A percentile compares a stretch with the other conserved stretches of the same genome.
These are phyloP conservation scores for Eupithecia inturbata DNA, from an alignment of 2,888 invertebrate genomes.

Conservation along the genomic window DNA sequence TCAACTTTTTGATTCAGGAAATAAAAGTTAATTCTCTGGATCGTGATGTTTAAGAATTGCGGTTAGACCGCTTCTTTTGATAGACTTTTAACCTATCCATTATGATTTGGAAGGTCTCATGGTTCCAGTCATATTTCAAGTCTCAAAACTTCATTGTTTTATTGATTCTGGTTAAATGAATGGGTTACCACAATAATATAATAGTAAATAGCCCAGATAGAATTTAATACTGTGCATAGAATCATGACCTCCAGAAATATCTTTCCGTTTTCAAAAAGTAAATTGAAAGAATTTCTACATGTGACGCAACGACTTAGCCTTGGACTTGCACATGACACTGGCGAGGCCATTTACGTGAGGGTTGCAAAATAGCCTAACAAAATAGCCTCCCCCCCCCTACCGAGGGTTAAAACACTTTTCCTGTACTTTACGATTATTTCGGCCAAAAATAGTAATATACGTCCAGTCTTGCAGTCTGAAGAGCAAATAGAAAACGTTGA, in stretches of 20 bases:
- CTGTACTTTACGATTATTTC: too few relatives aligned
- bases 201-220: too few relatives aligned
- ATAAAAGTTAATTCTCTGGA: neutral
- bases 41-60: neutral
- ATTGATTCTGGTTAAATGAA: too few relatives aligned
- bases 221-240: neutral
- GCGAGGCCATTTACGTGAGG: constrained; percentile 51
- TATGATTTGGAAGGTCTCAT: neutral
- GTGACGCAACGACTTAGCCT: constrained; percentile 56
- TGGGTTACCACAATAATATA: neutral
- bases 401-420: too few relatives aligned
- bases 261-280: too few relatives aligned
- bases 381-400: too few relatives aligned
- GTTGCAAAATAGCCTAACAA: constrained; percentile 30
- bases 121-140: neutral
- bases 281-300: neutral
- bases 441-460: too few relatives aligned
- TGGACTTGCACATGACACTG: constrained; percentile 39
- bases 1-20: neutral
- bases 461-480: too few relatives aligned
- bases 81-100: neutral
- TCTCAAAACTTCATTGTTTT: neutral
- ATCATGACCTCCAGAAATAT: neutral
- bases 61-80: neutral
- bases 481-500: too few relatives aligned